Evolutionary conservation across 2,797 vertebrate genomes (phyloP), one percentile per base, ranked within the genome.

Genomic region (Tenualosa thibaudeaui): DNA sequence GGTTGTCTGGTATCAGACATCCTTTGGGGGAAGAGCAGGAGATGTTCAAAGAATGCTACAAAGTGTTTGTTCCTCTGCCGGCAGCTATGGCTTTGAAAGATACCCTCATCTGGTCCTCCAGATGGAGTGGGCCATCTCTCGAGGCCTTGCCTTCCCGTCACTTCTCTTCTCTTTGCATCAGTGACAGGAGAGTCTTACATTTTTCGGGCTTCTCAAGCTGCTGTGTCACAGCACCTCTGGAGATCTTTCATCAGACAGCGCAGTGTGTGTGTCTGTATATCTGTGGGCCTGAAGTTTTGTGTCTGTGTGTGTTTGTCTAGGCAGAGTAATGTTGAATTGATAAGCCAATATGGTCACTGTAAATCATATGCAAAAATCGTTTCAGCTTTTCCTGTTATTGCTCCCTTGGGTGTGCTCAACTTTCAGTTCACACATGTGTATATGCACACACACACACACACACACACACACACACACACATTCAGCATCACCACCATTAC

Each of bases 1-100:
- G 62, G 24, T 65, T 65, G 62, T 65, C 24, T 10, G 10, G 62
- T 90, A 92, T 91, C 89, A 86, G 87, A 5, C 65, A 71, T 8
- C 26, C 65, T 71, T 75, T 5, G 4, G 68, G 13, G 15, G 68
- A 43, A 17, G 31, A 8, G 24, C 24, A 26, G 68, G 31, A 75
- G 68, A 75, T 75, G 68, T 75, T 75, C 68, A 75, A 75, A 75
- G 65, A 37, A 26, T 26, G 26, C 31, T 71, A 26, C 31, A 37
- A 71, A 71, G 68, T 17, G 68, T 75, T 75, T 75, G 37, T 75
- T 75, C 68, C 31, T 75, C 13, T 75, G 68, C 68, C 31, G 24
- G 68, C 68, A 75, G 68, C 68, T 40, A 31, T 75, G 37, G 15
- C 68, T 75, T 75, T 75, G 68, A 75, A 75, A 13, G 68, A 26